These are phyloP conservation scores for Orthonyx spaldingii DNA, from an alignment of 2,113 vertebrate genomes.

Conservation along the genomic window DNA sequence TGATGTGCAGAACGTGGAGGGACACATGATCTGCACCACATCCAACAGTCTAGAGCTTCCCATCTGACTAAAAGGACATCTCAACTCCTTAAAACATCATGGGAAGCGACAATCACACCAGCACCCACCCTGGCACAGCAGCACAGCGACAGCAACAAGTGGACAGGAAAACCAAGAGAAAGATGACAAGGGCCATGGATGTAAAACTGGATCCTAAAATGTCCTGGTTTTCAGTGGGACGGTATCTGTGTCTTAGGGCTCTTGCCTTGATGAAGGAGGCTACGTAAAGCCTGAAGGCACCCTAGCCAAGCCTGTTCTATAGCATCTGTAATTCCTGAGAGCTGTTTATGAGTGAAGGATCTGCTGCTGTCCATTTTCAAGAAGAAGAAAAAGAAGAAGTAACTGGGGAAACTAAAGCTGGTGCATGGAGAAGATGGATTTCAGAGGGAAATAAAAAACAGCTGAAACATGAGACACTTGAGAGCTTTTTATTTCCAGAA, in stretches of 20 bases:
- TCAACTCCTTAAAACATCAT: background rate
- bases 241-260: background rate
- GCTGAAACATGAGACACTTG: background rate
- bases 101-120: background rate
- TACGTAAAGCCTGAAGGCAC: background rate
- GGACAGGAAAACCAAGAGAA: fast-evolving
- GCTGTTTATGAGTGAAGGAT: background rate
- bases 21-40: background rate
- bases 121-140: background rate
- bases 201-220: background rate
- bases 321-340: background rate
- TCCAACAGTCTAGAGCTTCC: background rate
- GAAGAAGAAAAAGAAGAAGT: fast-evolving
- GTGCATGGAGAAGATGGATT: background rate
- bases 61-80: background rate
- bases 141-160: background rate
- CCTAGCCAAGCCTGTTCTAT: background rate
- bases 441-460: background rate
- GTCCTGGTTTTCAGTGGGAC: background rate
- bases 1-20: fast-evolving
- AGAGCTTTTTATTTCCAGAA: background rate
- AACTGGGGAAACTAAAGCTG: background rate
- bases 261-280: background rate
- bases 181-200: fast-evolving
- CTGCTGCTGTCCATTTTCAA: background rate